A percentile compares a stretch with the other conserved stretches of the same genome.
Conservation (phyloP, 2,113 vertebrate species). For the Megaceryle maxima region DNA sequence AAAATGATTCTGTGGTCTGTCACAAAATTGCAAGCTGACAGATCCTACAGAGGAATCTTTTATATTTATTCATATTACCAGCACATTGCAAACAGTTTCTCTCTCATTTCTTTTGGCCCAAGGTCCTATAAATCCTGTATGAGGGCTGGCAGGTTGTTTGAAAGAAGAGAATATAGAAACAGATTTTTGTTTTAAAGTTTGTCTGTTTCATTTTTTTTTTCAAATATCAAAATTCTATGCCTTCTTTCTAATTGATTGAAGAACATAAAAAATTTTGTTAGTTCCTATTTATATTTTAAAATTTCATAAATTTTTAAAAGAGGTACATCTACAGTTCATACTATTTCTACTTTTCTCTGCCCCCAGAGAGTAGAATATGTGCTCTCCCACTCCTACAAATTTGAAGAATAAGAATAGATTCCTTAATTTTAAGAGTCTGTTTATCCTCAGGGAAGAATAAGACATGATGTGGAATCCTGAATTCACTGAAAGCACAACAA, state of each 20-base stretch:
- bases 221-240: neutral
- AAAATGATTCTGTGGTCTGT: constrained; percentile 4
- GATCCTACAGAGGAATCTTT: neutral
- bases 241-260: neutral
- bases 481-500: neutral
- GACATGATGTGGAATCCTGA: neutral
- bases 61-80: constrained; percentile 3
- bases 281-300: neutral
- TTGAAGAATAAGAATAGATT: neutral
- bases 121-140: neutral
- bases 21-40: constrained; percentile 37
- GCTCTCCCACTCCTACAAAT: neutral
- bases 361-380: neutral
- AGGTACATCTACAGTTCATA: neutral
- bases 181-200: neutral
- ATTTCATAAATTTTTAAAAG: neutral
- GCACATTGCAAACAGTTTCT: neutral
- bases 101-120: neutral
- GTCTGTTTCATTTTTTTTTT: neutral
- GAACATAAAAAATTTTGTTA: neutral
- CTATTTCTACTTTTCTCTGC: neutral
- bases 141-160: neutral
- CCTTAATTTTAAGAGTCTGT: constrained; percentile 10
- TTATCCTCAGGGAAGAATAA: constrained; percentile 13
- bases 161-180: neutral